Conservation (phyloP, 2,888 invertebrate genomes). For the Ypsolopha scabrella region DNA sequence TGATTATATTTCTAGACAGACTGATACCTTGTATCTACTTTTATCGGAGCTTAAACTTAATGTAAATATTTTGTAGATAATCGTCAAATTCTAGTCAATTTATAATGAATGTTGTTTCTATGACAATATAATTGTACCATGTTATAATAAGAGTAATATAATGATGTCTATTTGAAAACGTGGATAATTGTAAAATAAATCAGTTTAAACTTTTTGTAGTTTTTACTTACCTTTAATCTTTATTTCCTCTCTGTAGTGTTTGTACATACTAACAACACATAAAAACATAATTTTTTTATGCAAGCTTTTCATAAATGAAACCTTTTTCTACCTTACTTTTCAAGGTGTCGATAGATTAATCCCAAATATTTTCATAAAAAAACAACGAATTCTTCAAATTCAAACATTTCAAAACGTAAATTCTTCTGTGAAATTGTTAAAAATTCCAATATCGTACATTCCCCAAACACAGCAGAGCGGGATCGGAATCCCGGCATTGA, state of each 20-base stretch:
- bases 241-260: neutral
- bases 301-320: no score
- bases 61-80: slow-evolving; percentile 62
- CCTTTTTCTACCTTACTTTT: no score
- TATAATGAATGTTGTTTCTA: slow-evolving; percentile 55
- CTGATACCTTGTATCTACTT: slow-evolving; percentile 45
- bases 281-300: no score
- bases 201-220: slow-evolving; percentile 24
- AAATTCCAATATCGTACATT: slow-evolving; percentile 41
- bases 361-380: no score
- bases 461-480: slow-evolving; percentile 20
- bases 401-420: no score
- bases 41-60: slow-evolving; percentile 54
- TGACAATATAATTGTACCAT: slow-evolving; percentile 63
- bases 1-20: slow-evolving; percentile 33
- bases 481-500: slow-evolving; percentile 18
- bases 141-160: slow-evolving; percentile 32
- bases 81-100: slow-evolving; percentile 61
- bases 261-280: neutral
- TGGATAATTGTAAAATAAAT: slow-evolving; percentile 51
- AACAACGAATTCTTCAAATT: no score
- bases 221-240: slow-evolving; percentile 11
- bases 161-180: slow-evolving; percentile 41
- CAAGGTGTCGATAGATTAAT: no score
- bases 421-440: slow-evolving; percentile 16